Percentiles rank a stretch among this genome's conserved stretches.
phyloP scores from a whole-genome alignment of 2,888 invertebrate species.

The Heliconius ethilla region DNA sequence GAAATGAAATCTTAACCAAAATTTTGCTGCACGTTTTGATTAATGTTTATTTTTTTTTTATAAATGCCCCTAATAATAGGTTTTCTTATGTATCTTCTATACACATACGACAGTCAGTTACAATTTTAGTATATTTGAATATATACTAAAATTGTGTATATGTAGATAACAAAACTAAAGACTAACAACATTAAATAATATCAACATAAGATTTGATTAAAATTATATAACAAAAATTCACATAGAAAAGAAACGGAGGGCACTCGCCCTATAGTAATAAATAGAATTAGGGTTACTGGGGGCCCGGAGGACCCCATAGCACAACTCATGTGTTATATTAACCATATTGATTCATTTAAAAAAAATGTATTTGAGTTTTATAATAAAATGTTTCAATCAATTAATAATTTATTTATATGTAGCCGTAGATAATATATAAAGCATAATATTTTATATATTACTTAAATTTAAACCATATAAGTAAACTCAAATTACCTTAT shows the following conservation, averaged over 20 bases:
- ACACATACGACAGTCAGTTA: no score
- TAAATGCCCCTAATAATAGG: no score
- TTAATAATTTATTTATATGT: not conserved
- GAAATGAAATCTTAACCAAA: no score
- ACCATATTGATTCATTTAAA: conserved; percentile 7
- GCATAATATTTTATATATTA: not conserved
- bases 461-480: not conserved
- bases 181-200: no score
- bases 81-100: no score
- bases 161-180: no score
- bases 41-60: no score
- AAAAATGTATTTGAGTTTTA: not conserved
- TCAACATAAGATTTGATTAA: not conserved
- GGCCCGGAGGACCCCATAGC: conserved; percentile 3
- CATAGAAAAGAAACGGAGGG: conserved; percentile 33
- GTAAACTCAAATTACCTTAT: conserved; percentile 31
- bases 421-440: not conserved
- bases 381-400: not conserved
- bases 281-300: conserved; percentile 37
- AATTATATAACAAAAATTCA: not conserved
- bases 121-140: no score
- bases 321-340: not conserved
- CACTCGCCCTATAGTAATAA: conserved; percentile 39
- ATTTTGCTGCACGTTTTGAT: no score
- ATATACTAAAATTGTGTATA: no score